phyloP scores from a whole-genome alignment of 2,797 vertebrate genomes.

The Thamnophis elegans region DNA sequence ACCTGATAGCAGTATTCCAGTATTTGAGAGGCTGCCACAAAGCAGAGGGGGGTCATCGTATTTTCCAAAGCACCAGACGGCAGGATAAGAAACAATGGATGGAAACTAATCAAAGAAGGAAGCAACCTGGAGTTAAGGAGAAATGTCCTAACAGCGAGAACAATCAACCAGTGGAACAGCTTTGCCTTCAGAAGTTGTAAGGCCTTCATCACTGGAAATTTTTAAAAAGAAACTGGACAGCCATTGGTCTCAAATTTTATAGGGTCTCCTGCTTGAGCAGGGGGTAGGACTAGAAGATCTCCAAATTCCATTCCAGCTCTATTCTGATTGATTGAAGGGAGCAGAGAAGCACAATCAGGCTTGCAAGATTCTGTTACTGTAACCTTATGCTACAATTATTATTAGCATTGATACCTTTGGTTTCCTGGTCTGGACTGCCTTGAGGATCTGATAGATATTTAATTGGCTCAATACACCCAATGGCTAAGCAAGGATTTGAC shows the following conservation, averaged over 20 bases:
- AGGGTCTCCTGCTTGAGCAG: not conserved
- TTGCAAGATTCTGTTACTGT: not conserved
- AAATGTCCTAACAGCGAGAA: too few relatives aligned
- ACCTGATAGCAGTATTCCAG: too few relatives aligned
- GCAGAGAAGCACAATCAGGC: not conserved
- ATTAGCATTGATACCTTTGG: not conserved
- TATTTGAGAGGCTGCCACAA: too few relatives aligned
- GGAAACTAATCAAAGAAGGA: too few relatives aligned
- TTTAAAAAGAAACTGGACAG: too few relatives aligned
- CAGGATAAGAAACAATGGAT: too few relatives aligned
- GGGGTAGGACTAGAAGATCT: not conserved
- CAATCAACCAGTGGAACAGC: too few relatives aligned
- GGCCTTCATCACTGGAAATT: too few relatives aligned
- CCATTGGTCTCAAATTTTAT: too few relatives aligned
- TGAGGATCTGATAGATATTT: not conserved
- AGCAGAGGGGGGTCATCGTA: too few relatives aligned
- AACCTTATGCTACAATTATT: not conserved
- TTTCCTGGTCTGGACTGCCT: not conserved
- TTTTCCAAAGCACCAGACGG: too few relatives aligned
- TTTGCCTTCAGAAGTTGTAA: not conserved
- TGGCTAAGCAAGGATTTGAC: not conserved
- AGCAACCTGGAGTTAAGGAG: too few relatives aligned
- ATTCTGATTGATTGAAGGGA: not conserved
- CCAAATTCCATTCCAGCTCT: not conserved
- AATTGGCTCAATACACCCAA: not conserved